Evolutionary conservation across 2,113 vertebrate genomes (phyloP).

Genomic region (Phaethon lepturus): DNA sequence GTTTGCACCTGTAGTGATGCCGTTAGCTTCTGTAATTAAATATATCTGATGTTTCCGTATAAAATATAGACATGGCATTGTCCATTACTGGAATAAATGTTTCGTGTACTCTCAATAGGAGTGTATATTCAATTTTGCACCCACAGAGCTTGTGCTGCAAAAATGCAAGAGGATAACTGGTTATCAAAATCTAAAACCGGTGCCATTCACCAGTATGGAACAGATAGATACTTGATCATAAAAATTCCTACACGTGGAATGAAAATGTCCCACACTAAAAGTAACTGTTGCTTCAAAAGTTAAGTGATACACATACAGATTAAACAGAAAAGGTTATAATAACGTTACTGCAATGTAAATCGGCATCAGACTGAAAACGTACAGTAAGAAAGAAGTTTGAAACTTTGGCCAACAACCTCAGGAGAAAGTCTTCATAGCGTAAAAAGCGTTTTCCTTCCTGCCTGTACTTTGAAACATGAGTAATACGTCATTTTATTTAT

Average conservation of each 20-base stretch:
- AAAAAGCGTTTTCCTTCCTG: slow-evolving; percentile 77
- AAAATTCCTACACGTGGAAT: slow-evolving; percentile 69
- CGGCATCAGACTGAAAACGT: slow-evolving; percentile 29
- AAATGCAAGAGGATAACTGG: slow-evolving; percentile 6
- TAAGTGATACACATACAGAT: slow-evolving; percentile 59
- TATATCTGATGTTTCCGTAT: slow-evolving; percentile 34
- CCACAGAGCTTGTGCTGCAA: slow-evolving; percentile 55
- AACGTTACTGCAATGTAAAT: slow-evolving; percentile 61
- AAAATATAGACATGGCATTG: slow-evolving; percentile 55
- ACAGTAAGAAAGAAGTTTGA: slow-evolving; percentile 57
- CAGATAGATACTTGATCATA: slow-evolving; percentile 31
- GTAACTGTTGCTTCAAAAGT: slow-evolving; percentile 59
- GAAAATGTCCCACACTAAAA: slow-evolving; percentile 62
- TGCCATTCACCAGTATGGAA: slow-evolving; percentile 25
- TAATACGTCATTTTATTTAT: slow-evolving; percentile 43
- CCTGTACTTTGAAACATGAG: slow-evolving; percentile 70
- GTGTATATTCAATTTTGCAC: slow-evolving; percentile 62
- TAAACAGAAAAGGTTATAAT: slow-evolving; percentile 64
- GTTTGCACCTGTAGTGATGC: slow-evolving; percentile 63
- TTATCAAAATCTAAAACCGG: slow-evolving; percentile 19
- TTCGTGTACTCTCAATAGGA: slow-evolving; percentile 38
- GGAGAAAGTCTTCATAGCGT: slow-evolving; percentile 69
- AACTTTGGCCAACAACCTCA: slow-evolving; percentile 69
- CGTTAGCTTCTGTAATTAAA: slow-evolving; percentile 22
- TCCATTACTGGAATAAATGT: slow-evolving; percentile 44